Base-by-base conservation (phyloP, 2,888 invertebrate species). In the Colletes collaris region DNA sequence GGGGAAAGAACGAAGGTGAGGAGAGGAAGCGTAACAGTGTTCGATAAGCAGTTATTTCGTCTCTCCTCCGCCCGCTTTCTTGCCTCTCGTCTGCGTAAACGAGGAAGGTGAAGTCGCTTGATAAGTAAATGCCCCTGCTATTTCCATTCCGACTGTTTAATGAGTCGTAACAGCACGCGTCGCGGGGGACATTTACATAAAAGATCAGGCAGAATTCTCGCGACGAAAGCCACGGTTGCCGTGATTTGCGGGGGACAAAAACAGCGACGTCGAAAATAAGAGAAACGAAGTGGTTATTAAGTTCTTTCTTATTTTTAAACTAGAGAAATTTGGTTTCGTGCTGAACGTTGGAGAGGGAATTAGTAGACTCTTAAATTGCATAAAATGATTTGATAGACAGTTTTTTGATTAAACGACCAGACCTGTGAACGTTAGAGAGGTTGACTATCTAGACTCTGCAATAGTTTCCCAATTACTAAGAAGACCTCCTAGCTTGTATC, bases 131-230 rank as follows among this genome's bases (percentile, higher is more conserved):
- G 76, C 74, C 66, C 66, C 55, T 56, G 67, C 79, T 66, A 79
- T 83, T 86, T 86, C 79, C 79, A 76, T 74, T 80, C 80, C 74
- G 60, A 63, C 67, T 80, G 86, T 72, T 75, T 86, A 84, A 84
- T 86, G 84, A 84, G 70, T 80, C 83, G 86, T 84, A 79, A 86
- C 79, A 75, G 66, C 70, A 80, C 81, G 74, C 69, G 80, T 70
- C 66, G 74, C 63, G 53, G 19, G 44, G 55, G n/a, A 37, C 66
- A 67, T 81, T 80, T 80, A 27, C 80, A 81, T 80, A 70, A 70
- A 74, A 74, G 81, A 80, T 81, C 74, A 40, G 66, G 44, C 52
- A 37, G 59, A 68, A 46, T 79, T 79, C 65, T 55, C 59, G 72
- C 68, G 66, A 64, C 49, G 67, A 46, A 19, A 66, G 40, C 52